phyloP scores from a whole-genome alignment of 2,888 invertebrate species.

The Trissoscelio sp. region DNA sequence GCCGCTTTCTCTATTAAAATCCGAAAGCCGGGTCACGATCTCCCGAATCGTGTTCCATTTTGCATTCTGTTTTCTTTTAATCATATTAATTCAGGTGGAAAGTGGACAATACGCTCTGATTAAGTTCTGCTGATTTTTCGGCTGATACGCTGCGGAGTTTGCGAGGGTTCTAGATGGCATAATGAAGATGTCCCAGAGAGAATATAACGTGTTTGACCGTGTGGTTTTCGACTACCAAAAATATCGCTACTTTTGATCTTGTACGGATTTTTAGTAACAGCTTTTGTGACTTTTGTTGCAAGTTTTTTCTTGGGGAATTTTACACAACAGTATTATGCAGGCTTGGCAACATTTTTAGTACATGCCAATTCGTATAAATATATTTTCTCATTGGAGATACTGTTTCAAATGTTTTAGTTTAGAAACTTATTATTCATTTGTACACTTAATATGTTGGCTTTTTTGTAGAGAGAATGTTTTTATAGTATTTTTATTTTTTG shows the following conservation, averaged over 20 bases:
- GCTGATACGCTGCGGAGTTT: conserved; percentile 20
- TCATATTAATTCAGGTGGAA: conserved; percentile 47
- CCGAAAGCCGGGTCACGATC: conserved; percentile 11
- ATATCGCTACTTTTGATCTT: not conserved
- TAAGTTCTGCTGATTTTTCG: conserved; percentile 48
- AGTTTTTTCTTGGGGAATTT: no score
- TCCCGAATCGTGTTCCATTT: conserved; percentile 22
- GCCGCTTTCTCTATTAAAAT: conserved; percentile 61
- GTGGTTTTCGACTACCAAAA: not conserved
- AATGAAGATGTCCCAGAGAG: conserved; percentile 27
- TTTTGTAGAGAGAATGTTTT: no score
- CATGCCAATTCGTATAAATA: no score
- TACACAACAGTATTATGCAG: no score
- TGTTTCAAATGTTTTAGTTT: no score
- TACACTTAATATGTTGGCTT: no score
- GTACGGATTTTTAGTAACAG: not conserved
- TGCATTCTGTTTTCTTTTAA: conserved; percentile 45
- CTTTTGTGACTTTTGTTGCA: no score
- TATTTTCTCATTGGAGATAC: no score
- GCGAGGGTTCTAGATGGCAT: not conserved
- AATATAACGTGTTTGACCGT: conserved; percentile 7
- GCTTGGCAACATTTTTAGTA: no score
- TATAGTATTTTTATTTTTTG: no score
- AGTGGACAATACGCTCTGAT: conserved; percentile 39
- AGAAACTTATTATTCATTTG: no score